A percentile compares a stretch with the other conserved stretches of the same genome.
phyloP scores from a whole-genome alignment of 2,113 vertebrate genomes.

The Patagioenas fasciata region DNA sequence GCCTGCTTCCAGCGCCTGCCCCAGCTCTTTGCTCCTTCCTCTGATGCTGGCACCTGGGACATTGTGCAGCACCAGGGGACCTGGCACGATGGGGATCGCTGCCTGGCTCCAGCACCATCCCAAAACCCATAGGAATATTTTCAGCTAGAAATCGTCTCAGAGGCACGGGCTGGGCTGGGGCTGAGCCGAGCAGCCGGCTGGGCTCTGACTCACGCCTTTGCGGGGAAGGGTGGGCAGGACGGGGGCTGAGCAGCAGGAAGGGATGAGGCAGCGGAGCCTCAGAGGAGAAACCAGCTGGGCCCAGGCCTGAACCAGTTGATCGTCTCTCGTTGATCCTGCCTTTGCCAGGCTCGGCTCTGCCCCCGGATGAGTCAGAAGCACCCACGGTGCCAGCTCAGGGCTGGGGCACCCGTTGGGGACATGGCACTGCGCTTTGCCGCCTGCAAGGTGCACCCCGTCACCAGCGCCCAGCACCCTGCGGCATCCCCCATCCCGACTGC shows the following conservation, averaged over 20 bases:
- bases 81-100: background rate
- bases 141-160: background rate
- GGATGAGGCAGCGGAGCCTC: conserved; percentile 16
- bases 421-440: fast-evolving
- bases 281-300: conserved; percentile 25
- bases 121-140: background rate
- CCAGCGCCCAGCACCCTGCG: background rate
- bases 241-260: conserved; percentile 7
- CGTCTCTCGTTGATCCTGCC: conserved; percentile 8
- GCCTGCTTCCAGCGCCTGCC: background rate
- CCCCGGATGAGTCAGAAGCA: conserved; percentile 18
- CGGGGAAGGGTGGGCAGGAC: background rate
- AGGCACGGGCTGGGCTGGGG: background rate
- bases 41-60: background rate
- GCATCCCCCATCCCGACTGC: background rate
- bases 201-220: background rate
- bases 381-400: background rate
- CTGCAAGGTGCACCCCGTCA: background rate
- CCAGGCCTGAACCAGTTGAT: conserved; percentile 43
- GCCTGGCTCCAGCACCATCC: background rate
- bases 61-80: background rate
- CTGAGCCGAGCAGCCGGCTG: background rate
- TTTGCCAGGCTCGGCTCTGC: conserved; percentile 6
- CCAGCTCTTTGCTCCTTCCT: no score
- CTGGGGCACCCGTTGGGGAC: background rate